Base-by-base conservation (phyloP, 2,113 vertebrate genomes). In the Neotoma lepida region DNA sequence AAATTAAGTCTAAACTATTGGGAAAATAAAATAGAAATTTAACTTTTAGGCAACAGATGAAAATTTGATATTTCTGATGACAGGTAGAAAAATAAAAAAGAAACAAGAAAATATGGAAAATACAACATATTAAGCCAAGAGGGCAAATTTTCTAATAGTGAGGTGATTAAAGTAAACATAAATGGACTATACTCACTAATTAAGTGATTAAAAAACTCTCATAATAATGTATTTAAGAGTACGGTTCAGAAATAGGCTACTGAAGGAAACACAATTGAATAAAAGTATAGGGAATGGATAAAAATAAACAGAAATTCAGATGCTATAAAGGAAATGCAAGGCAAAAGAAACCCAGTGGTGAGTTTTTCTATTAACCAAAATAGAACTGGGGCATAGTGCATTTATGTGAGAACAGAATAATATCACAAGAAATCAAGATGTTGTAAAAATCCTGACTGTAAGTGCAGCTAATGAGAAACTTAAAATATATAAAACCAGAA, bases 401-500 rank as follows among this genome's bases (percentile, higher is more conserved):
- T 3, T 86, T 39, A n/a, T 30, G 76, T 76, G 28, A n/a, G 33
- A 86, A 0, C 76, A 73, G 80, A 84, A n/a, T 70, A 22, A 41
- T 66, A 33, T 86, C 73, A 82, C 6, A 64, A 70, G 78, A 89
- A 86, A 85, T 63, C 13, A 89, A 87, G 35, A 87, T 84, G 54
- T 10, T 95, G 28, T 70, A 88, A 49, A 3, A 91, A 68, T 63
- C 33, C 49, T 74, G 33, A 93, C 61, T 20, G 66, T 71, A 66
- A 4, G 28, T 73, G 61, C 10, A 85, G 63, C 33, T 94, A 92
- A 68, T 17, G 90, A 54, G 30, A 90, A 92, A 80, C 46, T 39
- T 84, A 94, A 97, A 63, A 80, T 74, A 80, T 4, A 61, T 30
- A 63, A 87, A 95, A 96, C 33, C 35, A 70, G 9, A 90, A 61